Base-by-base conservation (phyloP, 2,888 invertebrate species). In the Rugalucina vietnamica region DNA sequence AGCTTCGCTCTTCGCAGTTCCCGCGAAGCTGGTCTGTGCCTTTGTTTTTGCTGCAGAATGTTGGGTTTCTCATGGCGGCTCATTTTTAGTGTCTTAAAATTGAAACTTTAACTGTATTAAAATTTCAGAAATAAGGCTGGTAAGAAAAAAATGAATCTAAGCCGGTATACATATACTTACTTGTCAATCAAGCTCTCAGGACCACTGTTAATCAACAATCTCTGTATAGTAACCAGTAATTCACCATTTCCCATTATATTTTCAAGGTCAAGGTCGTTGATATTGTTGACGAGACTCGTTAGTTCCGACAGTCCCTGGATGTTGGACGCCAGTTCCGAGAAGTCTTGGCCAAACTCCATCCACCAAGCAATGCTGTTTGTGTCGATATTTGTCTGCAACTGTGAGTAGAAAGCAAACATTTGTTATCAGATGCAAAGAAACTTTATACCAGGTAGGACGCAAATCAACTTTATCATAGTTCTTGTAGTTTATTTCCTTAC, bases 161-260 rank as follows among this genome's bases (percentile, higher is more conserved):
- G n/a, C n/a, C n/a, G n/a, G n/a, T n/a, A n/a, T n/a, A n/a, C n/a
- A n/a, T n/a, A n/a, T n/a, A n/a, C n/a, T n/a, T 84, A 92, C 92
- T 88, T 91, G 69, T 84, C 71, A 54, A 90, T 86, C 0, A 92
- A 32, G 10, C 78, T 85, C 32, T 91, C 91, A n/a, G 91, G 91
- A 34, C 88, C 88, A 43, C 86, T 89, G 72, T 89, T 88, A n/a
- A 84, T 79, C 32, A 92, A 73, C 27, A 91, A 79, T 32, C 78
- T 76, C 83, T 92, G 91, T 5, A 91, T 8, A 12, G 88, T 84
- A 0, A 79, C 71, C 36, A 91, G 72, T 0, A 90, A 32, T n/a
- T 87, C 81, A 32, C 65, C 43, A 75, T 79, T 60, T 5, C 82
- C 27, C 27, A 72, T 75, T 12, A 88, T 50, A 32, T 79, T 86